A percentile compares a stretch with the other conserved stretches of the same genome.
Conservation (phyloP, 2,888 invertebrate species). For the Andricus quercusramuli region DNA sequence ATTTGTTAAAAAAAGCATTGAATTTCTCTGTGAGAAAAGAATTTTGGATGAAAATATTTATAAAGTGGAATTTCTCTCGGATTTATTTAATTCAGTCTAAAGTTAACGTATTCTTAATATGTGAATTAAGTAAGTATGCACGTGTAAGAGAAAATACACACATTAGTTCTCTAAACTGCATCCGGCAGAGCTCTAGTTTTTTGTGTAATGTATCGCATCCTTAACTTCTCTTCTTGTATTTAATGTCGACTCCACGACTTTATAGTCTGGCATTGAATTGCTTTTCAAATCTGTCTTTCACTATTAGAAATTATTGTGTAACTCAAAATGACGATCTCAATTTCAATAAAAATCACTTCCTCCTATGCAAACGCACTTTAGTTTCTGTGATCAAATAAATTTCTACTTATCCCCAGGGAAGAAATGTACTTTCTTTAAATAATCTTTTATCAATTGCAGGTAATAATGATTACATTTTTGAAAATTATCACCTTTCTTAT, state of each 20-base stretch:
- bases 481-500: background rate
- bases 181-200: constrained; percentile 30
- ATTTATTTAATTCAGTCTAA: background rate
- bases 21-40: background rate
- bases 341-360: background rate
- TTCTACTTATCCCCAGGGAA: no score
- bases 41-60: background rate
- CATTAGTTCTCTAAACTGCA: constrained; percentile 34
- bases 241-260: constrained; percentile 30
- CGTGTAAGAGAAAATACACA: constrained; percentile 30
- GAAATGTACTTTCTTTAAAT: no score
- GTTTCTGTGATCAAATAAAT: no score
- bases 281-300: background rate
- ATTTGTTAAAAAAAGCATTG: no score
- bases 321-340: background rate
- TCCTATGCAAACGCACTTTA: background rate
- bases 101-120: background rate
- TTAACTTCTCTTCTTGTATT: background rate
- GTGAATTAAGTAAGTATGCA: constrained; percentile 5
- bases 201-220: constrained; percentile 24
- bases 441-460: no score
- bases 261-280: constrained; percentile 16
- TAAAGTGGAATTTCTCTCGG: background rate
- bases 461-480: no score
- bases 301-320: background rate